phyloP scores from a whole-genome alignment of 2,888 invertebrate species.

The Andrena minutula region DNA sequence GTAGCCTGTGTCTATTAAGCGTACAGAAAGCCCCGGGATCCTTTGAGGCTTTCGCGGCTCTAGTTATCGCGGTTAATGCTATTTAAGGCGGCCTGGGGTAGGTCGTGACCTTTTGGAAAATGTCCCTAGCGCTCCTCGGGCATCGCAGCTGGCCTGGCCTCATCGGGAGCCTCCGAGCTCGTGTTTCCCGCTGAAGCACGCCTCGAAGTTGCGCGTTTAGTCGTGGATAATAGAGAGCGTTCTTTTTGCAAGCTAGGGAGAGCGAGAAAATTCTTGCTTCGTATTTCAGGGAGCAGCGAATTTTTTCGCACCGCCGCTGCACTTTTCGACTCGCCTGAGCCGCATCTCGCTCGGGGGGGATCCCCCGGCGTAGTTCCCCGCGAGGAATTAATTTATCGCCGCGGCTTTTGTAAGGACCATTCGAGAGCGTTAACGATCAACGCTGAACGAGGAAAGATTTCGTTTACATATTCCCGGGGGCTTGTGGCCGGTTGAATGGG shows the following conservation, averaged over 20 bases:
- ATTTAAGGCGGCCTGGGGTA: neutral
- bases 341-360: neutral
- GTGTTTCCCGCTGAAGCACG: too few relatives aligned
- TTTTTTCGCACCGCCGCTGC: neutral
- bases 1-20: neutral
- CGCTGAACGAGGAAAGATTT: constrained; percentile 8
- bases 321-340: neutral
- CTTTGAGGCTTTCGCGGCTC: neutral
- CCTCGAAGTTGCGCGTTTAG: too few relatives aligned
- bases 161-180: too few relatives aligned
- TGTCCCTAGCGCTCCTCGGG: too few relatives aligned
- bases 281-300: neutral
- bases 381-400: constrained; percentile 48
- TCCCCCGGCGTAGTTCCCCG: constrained; percentile 8
- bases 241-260: too few relatives aligned
- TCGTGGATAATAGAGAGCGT: too few relatives aligned
- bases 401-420: constrained; percentile 53
- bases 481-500: constrained; percentile 24
- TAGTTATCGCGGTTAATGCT: neutral
- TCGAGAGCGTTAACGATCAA: constrained; percentile 33
- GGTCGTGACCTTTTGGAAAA: constrained; percentile 5
- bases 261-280: neutral
- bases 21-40: neutral
- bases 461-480: constrained; percentile 50
- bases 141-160: too few relatives aligned